Conservation (phyloP, 2,797 vertebrate species). For the Melanotaenia maccullochi region DNA sequence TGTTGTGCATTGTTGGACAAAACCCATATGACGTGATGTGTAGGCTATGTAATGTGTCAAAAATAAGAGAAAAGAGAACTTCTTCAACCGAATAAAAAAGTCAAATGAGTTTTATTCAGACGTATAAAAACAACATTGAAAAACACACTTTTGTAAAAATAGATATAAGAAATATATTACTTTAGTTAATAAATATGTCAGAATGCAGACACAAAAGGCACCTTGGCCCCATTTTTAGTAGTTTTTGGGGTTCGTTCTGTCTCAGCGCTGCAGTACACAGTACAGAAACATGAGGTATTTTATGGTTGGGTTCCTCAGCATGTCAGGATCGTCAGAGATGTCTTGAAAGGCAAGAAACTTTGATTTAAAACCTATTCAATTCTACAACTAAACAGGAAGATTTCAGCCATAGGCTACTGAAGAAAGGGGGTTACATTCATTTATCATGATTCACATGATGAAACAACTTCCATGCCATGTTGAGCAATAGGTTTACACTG, state of each 20-base stretch:
- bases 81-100: slow-evolving; percentile 61
- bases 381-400: slow-evolving; percentile 47
- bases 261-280: slow-evolving; percentile 84
- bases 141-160: slow-evolving; percentile 82
- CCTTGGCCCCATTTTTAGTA: slow-evolving; percentile 80
- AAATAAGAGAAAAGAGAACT: slow-evolving; percentile 6
- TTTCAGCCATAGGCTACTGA: slow-evolving; percentile 48
- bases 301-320: slow-evolving; percentile 79
- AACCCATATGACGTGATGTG: not conserved
- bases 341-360: slow-evolving; percentile 65
- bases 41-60: not conserved
- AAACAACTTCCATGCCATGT: slow-evolving; percentile 37
- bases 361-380: slow-evolving; percentile 43
- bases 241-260: slow-evolving; percentile 79
- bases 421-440: slow-evolving; percentile 77
- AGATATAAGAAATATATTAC: slow-evolving; percentile 95
- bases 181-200: slow-evolving; percentile 96
- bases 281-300: slow-evolving; percentile 95
- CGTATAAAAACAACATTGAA: slow-evolving; percentile 81
- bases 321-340: slow-evolving; percentile 69
- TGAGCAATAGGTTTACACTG: slow-evolving; percentile 14
- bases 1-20: not conserved
- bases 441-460: slow-evolving; percentile 61
- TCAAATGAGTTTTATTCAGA: slow-evolving; percentile 79
- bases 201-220: slow-evolving; percentile 84